These are phyloP conservation scores for Pristionchus fissidentatus DNA, from an alignment of 2,888 invertebrate species.

Conservation along the genomic window DNA sequence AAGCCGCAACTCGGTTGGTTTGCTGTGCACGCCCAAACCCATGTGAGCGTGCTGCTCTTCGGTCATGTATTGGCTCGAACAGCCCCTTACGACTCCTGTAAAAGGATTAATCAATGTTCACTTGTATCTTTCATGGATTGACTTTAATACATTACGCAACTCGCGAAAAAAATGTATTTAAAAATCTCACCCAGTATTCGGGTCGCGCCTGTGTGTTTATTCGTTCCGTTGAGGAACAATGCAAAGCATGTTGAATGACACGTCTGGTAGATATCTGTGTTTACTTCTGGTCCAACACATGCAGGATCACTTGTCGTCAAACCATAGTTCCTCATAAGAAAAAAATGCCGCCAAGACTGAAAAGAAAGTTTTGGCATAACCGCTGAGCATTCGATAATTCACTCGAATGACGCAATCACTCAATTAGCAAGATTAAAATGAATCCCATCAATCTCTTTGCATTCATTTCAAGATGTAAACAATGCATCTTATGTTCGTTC, in stretches of 20 bases:
- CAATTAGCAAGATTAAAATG: neutral
- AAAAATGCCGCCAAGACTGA: conserved; percentile 73
- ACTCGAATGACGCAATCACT: too few species aligned
- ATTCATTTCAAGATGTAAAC: neutral
- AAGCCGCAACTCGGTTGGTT: conserved; percentile 64
- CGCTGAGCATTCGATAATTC: too few species aligned
- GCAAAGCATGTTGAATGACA: conserved; percentile 69
- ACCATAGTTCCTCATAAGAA: conserved; percentile 70
- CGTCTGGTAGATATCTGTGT: conserved; percentile 57
- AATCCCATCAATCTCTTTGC: neutral
- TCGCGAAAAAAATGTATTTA: neutral
- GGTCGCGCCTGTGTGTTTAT: conserved; percentile 64
- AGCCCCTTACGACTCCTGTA: conserved; percentile 68
- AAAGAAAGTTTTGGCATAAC: too few species aligned
- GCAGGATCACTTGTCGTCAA: conserved; percentile 65
- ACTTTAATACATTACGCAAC: neutral
- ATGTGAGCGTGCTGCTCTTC: conserved; percentile 71
- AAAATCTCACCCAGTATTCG: conserved; percentile 60
- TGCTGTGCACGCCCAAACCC: conserved; percentile 65
- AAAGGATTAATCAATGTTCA: neutral
- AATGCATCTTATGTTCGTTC: neutral
- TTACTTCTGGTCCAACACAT: conserved; percentile 55
- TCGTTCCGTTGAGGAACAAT: conserved; percentile 69
- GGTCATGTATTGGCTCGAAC: conserved; percentile 67
- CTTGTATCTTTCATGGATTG: neutral